phyloP scores from a whole-genome alignment of 2,797 vertebrate genomes.

The Chloroceryle amazona region DNA sequence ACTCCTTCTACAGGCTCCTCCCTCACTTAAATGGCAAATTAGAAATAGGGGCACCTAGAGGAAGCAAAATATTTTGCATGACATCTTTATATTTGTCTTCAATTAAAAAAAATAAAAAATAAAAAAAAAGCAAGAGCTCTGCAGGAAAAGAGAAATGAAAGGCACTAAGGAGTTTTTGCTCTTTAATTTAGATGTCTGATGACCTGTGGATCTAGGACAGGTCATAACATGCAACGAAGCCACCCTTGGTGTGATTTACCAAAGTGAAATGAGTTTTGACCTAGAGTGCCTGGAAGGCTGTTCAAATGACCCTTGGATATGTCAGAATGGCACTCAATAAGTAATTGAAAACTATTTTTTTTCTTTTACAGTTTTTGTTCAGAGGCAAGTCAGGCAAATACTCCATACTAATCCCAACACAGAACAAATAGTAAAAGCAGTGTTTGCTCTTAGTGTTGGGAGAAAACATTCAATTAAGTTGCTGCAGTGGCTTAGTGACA shows the following conservation, averaged over 20 bases:
- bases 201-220: neutral
- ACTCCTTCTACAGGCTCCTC: neutral
- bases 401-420: constrained; percentile 43
- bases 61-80: neutral
- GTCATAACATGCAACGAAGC: constrained; percentile 43
- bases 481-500: constrained; percentile 60
- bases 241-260: constrained; percentile 29
- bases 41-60: neutral
- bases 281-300: constrained; percentile 6
- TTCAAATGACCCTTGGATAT: constrained; percentile 48
- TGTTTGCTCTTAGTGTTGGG: constrained; percentile 16
- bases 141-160: neutral
- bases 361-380: constrained; percentile 29
- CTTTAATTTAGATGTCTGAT: constrained; percentile 53
- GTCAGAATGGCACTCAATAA: constrained; percentile 57
- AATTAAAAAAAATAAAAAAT: neutral
- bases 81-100: neutral
- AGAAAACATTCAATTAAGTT: constrained; percentile 74
- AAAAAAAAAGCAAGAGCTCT: neutral
- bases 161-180: neutral
- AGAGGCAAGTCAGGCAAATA: neutral
- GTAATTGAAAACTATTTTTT: constrained; percentile 35
- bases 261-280: constrained; percentile 68
- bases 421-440: constrained; percentile 56
- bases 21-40: neutral